phyloP scores from a whole-genome alignment of 2,888 invertebrate genomes.

The Tipula confusa region DNA sequence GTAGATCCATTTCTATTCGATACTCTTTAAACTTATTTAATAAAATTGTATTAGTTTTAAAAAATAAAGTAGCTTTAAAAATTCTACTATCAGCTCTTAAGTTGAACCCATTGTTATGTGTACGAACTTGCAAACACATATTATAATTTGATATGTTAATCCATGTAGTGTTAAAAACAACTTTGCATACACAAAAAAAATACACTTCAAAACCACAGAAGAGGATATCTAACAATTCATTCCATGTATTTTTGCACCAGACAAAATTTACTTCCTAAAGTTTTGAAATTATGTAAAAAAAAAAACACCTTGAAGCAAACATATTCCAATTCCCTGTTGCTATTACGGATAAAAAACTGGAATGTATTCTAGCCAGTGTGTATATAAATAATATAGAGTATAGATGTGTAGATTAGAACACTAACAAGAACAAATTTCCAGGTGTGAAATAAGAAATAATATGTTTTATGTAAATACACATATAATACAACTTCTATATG shows the following conservation, averaged over 20 bases:
- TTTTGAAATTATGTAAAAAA: background rate
- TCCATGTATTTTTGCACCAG: background rate
- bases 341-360: background rate
- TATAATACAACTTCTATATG: background rate
- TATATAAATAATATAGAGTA: too few species aligned
- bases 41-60: too few species aligned
- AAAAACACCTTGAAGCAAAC: background rate
- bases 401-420: background rate
- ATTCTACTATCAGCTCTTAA: too few species aligned
- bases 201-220: background rate
- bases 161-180: background rate
- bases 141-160: background rate
- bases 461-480: background rate
- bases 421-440: background rate
- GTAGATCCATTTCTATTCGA: too few species aligned
- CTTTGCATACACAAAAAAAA: background rate
- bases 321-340: slow-evolving; percentile 20
- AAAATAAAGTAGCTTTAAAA: too few species aligned
- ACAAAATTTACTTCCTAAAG: background rate
- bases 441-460: background rate
- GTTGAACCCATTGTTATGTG: too few species aligned
- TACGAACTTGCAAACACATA: background rate
- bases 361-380: background rate
- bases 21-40: too few species aligned
- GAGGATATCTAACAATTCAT: background rate